A percentile compares a stretch with the other conserved stretches of the same genome.
Evolutionary conservation across 2,113 vertebrate genomes (phyloP).

Genomic region (Trichechus manatus): DNA sequence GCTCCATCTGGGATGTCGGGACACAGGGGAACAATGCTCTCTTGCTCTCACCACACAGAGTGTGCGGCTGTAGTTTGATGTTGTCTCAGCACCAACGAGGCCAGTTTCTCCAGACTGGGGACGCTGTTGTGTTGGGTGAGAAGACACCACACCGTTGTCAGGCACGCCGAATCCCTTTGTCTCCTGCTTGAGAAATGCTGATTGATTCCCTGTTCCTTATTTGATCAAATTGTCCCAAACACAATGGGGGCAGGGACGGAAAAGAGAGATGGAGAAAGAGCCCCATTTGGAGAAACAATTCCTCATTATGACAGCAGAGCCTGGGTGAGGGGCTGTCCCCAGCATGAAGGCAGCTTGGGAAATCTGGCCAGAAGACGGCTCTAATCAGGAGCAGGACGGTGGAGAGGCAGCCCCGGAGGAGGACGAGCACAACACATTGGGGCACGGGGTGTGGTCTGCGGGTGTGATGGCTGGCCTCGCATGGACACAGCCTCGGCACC

Average conservation of each 20-base stretch:
- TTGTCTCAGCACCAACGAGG: background rate
- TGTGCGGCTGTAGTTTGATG: fast-evolving
- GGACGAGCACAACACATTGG: background rate
- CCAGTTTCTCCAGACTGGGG: background rate
- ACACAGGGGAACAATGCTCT: background rate
- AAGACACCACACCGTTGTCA: fast-evolving
- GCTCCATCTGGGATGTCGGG: background rate
- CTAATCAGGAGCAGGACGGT: background rate
- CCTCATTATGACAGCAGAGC: fast-evolving
- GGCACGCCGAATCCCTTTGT: background rate
- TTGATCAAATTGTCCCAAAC: background rate
- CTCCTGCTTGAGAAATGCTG: background rate
- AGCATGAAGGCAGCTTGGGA: fast-evolving
- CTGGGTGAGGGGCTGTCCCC: background rate
- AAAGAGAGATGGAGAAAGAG: background rate
- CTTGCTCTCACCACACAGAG: background rate
- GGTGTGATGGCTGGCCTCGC: too few species aligned
- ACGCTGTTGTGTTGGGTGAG: fast-evolving
- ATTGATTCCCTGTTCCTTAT: background rate
- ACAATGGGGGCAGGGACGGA: background rate
- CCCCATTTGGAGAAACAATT: background rate
- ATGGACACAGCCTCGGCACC: too few species aligned
- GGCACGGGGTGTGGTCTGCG: too few species aligned
- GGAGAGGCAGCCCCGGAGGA: background rate
- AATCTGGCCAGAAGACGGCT: background rate